Evolutionary conservation across 1,140 invertebrate genomes (phyloP), one percentile per base, ranked within the genome.

Genomic region (Diorhabda carinulata): DNA sequence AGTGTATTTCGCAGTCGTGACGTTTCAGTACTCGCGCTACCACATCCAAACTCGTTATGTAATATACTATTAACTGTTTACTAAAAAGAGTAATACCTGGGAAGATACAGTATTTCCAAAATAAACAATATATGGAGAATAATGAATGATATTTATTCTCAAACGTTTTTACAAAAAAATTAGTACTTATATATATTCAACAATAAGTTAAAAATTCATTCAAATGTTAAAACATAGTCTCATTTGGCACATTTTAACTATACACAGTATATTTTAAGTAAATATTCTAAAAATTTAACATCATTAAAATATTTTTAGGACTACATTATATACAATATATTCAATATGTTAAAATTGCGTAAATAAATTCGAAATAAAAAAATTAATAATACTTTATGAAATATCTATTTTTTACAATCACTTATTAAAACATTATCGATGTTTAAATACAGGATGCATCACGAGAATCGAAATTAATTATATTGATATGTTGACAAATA

Each of bases 161-260:
- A 61, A 73, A 68, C 64, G 52, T 70, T 69, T 70, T 70, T 70
- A 70, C 62, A 70, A 73, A 73, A 70, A 47, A 68, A 70, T 68
- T 72, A 72, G 56, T 66, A 70, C 64, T 61, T 71, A 71, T 61
- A 25, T 25, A 60, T 52, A 68, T 43, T 71, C 68, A 73, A 69
- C 72, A 73, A 73, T 73, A 73, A 73, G 70, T 73, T 73, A 73
- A 70, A 62, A 65, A 64, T 10, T 43, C 44, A 47, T 57, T 63
- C 68, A 69, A 52, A 52, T 8, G 47, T 72, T 72, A 66, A 68
- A 72, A 64, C 60, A 57, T 68, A 60, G 44, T 43, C 60, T 59
- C 43, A 45, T 60, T 60, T 67, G 66, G 57, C 58, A 67, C 66
- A 43, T 60, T 66, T 43, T 59, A 43, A 43, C 40, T 60, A 61